Conservation (phyloP, 2,888 invertebrate genomes). For the Nemurella pictetii region DNA sequence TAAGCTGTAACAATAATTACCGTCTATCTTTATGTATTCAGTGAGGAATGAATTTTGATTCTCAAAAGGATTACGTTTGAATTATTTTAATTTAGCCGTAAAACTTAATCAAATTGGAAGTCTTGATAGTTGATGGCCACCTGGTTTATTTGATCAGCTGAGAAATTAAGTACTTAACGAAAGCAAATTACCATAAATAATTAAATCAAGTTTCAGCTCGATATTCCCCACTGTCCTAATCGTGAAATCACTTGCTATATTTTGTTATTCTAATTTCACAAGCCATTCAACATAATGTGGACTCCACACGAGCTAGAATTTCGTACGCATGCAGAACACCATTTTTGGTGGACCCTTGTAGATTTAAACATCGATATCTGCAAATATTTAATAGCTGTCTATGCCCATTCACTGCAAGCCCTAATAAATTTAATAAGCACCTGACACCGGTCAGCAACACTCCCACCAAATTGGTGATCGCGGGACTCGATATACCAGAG, state of each 20-base stretch:
- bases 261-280: not conserved
- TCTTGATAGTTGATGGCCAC: not conserved
- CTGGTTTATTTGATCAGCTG: not conserved
- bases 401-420: not conserved
- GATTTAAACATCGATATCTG: not conserved
- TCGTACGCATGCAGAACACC: not conserved
- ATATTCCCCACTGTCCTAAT: not conserved
- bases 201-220: not conserved
- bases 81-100: not conserved
- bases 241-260: not conserved
- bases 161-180: not conserved
- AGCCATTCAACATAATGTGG: too few species aligned
- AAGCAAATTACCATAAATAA: not conserved
- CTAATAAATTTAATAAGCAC: not conserved
- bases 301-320: not conserved
- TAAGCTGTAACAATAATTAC: too few species aligned
- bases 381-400: not conserved
- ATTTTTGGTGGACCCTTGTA: not conserved
- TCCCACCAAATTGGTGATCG: not conserved
- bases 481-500: not conserved
- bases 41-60: too few species aligned
- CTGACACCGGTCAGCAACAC: not conserved
- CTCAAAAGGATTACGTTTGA: too few species aligned
- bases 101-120: not conserved
- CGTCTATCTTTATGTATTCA: too few species aligned